Conservation (phyloP, 2,888 invertebrate species). For the Ferdinandea cuprea region DNA sequence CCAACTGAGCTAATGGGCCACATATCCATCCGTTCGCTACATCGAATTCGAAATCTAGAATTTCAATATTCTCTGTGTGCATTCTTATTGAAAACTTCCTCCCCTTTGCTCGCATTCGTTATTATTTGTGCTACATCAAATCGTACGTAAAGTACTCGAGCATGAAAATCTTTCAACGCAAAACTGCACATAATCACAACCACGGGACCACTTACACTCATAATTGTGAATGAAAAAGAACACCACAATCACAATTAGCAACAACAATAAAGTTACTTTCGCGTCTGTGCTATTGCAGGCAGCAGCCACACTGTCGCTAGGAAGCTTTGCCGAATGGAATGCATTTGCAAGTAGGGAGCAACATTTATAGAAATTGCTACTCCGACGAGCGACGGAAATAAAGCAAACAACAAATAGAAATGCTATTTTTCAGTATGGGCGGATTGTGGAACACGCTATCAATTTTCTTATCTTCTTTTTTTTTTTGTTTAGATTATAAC, state of each 20-base stretch:
- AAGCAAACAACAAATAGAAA: too few species aligned
- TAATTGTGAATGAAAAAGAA: background rate
- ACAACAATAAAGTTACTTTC: background rate
- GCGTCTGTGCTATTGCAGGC: too few species aligned
- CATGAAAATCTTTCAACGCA: background rate
- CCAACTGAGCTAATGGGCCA: constrained; percentile 74
- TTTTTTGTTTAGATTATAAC: too few species aligned
- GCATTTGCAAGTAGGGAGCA: constrained; percentile 5
- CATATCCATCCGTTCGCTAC: background rate
- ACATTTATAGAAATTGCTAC: constrained; percentile 8
- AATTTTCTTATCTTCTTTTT: too few species aligned
- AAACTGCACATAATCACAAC: background rate
- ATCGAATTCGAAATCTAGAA: background rate
- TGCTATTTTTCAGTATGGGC: too few species aligned
- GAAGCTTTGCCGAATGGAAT: background rate
- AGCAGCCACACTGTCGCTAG: background rate
- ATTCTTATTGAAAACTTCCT: background rate
- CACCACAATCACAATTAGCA: too few species aligned
- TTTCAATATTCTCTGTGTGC: background rate
- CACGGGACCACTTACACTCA: background rate
- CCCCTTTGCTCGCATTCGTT: background rate
- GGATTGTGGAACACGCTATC: too few species aligned
- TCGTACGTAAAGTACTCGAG: background rate
- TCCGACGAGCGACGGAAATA: background rate
- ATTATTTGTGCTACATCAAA: background rate